Evolutionary conservation across 2,888 invertebrate genomes (phyloP), one percentile per base, ranked within the genome.

Genomic region (Drosophila koepferae): DNA sequence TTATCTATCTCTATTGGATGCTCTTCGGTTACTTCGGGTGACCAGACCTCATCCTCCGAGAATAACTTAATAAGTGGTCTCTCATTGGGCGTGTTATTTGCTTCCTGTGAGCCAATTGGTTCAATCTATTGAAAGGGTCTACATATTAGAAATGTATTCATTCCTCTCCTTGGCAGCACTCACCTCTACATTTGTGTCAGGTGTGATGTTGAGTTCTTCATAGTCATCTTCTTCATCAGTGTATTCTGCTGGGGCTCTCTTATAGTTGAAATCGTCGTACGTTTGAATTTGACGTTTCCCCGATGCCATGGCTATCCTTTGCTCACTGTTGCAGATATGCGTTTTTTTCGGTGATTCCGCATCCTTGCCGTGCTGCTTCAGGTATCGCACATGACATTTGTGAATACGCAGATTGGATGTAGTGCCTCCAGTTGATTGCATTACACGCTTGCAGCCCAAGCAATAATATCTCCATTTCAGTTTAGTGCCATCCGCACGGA

Each of bases 391-490:
- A 58, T 89, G 89, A 23, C 86, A 86, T 51, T 87, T 89, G 54
- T 86, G 86, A 28, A 89, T 87, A 10, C 86, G 80, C 7, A 86
- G 60, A 53, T 86, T 86, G 10, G 86, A 86, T 1, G 86, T 86
- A 5, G 88, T 87, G 2, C 87, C 85, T 1, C 86, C 89, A 8
- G 89, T 82, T 14, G 87, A 89, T 63, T 85, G 89, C 85, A 85
- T 85, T 46, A 85, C 86, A 0, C 83, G 68, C 48, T 76, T 82
- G 61, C 86, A 86, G 18, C 86, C 84, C 23, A 72, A 31, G 23
- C 86, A 86, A 49, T 77, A 83, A 41, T 77, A 81, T 28, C 70
- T 48, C 54, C 77, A 75, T 28, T 74, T 76, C 2, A 86, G 61
- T 9, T 73, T 77, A 23, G 62, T 70, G 12, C 86, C 86, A 9